Evolutionary conservation across 1,140 invertebrate species (phyloP).

Genomic region (Protaetia brevitarsis): DNA sequence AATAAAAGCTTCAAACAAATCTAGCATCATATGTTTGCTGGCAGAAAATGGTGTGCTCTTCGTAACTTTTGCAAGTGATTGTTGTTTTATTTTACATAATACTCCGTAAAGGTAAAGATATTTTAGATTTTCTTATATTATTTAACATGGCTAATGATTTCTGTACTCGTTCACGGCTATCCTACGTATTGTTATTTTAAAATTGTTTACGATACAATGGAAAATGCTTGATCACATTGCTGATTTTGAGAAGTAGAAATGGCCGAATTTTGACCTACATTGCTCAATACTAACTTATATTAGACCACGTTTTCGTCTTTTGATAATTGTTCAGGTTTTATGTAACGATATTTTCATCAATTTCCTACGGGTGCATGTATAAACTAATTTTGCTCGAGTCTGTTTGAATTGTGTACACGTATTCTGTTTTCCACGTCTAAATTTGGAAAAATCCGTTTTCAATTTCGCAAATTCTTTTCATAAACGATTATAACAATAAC

Average conservation of each 20-base stretch:
- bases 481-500: too few species aligned
- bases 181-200: conserved; percentile 27
- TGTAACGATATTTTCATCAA: conserved; percentile 18
- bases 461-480: too few species aligned
- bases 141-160: background rate
- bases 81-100: conserved; percentile 31
- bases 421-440: conserved; percentile 28
- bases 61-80: conserved; percentile 32
- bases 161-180: background rate
- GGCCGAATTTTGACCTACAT: conserved; percentile 46
- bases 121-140: conserved; percentile 17
- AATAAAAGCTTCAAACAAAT: conserved; percentile 42
- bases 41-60: conserved; percentile 45
- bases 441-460: conserved; percentile 24
- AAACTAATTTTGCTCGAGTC: conserved; percentile 16
- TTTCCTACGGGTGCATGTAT: conserved; percentile 1
- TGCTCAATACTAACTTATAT: conserved; percentile 17
- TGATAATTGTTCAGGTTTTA: conserved; percentile 12
- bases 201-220: conserved; percentile 26
- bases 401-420: conserved; percentile 23
- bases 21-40: conserved; percentile 45
- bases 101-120: conserved; percentile 34
- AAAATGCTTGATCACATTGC: conserved; percentile 35
- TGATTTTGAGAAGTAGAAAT: conserved; percentile 33
- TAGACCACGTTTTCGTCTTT: conserved; percentile 5